A percentile compares a stretch with the other conserved stretches of the same genome.
Conservation (phyloP, 2,797 vertebrate genomes). For the Okamejei kenojei region DNA sequence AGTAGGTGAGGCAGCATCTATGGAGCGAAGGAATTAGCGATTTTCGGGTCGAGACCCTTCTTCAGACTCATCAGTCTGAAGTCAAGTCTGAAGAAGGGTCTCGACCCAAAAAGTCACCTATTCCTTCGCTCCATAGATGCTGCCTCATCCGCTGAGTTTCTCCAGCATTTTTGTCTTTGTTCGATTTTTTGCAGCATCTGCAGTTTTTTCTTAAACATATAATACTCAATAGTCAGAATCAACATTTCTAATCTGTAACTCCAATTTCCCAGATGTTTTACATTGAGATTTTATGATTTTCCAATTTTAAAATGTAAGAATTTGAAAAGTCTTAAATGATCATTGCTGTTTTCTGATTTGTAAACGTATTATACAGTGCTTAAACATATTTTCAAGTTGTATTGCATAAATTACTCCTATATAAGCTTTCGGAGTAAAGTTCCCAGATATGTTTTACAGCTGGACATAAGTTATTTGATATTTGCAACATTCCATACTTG, state of each 20-base stretch:
- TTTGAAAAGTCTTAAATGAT: not conserved
- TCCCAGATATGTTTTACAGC: not conserved
- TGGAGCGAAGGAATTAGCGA: no score
- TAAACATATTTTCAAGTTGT: not conserved
- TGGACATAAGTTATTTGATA: not conserved
- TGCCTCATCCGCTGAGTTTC: no score
- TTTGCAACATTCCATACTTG: not conserved
- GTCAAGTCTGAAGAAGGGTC: no score
- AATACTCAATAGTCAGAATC: not conserved
- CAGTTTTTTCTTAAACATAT: no score
- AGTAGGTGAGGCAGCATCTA: no score
- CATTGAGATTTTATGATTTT: not conserved
- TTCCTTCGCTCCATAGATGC: no score
- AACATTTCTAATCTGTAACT: not conserved
- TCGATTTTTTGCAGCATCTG: no score
- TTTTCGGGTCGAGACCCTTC: no score
- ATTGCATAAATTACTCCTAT: not conserved
- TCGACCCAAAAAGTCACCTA: no score
- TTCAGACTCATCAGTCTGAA: no score
- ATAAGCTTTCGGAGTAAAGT: not conserved
- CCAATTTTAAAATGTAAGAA: not conserved
- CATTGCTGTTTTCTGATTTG: not conserved
- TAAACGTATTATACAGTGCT: not conserved
- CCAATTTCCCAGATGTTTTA: not conserved
- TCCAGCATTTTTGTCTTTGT: no score